Percentiles rank a stretch among this genome's conserved stretches.
Conservation (phyloP, 1,140 invertebrate species). For the Chlorops oryzae region DNA sequence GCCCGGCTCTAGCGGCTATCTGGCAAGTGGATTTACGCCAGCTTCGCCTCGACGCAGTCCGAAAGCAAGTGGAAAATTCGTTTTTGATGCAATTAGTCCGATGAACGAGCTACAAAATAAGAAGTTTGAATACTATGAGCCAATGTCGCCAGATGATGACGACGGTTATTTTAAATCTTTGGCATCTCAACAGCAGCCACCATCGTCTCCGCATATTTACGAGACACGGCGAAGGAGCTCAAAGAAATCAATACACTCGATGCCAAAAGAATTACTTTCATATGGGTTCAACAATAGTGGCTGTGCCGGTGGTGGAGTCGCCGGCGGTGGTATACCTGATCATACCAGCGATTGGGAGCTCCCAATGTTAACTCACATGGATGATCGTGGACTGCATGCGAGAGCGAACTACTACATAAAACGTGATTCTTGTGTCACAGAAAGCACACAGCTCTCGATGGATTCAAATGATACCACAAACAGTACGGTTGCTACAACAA, state of each 20-base stretch:
- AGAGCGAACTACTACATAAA: slow-evolving; percentile 29
- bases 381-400: slow-evolving; percentile 27
- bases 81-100: slow-evolving; percentile 45
- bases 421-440: slow-evolving; percentile 41
- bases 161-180: neutral
- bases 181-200: slow-evolving; percentile 9
- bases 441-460: slow-evolving; percentile 40
- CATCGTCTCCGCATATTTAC: slow-evolving; percentile 20
- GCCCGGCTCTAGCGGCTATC: slow-evolving; percentile 12
- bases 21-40: slow-evolving; percentile 25
- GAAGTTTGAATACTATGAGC: slow-evolving; percentile 46
- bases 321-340: slow-evolving; percentile 2
- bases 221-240: slow-evolving; percentile 29
- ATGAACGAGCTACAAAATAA: slow-evolving; percentile 17
- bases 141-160: slow-evolving; percentile 42
- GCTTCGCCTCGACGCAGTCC: slow-evolving; percentile 27
- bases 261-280: slow-evolving; percentile 3
- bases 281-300: neutral
- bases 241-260: slow-evolving; percentile 25
- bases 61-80: slow-evolving; percentile 39
- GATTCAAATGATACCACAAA: slow-evolving; percentile 39
- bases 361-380: slow-evolving; percentile 35
- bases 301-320: slow-evolving; percentile 4
- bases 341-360: slow-evolving; percentile 32
- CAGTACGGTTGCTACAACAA: slow-evolving; percentile 35